These are phyloP conservation scores for Oplegnathus fasciatus DNA, from an alignment of 2,113 vertebrate genomes.

Conservation along the genomic window DNA sequence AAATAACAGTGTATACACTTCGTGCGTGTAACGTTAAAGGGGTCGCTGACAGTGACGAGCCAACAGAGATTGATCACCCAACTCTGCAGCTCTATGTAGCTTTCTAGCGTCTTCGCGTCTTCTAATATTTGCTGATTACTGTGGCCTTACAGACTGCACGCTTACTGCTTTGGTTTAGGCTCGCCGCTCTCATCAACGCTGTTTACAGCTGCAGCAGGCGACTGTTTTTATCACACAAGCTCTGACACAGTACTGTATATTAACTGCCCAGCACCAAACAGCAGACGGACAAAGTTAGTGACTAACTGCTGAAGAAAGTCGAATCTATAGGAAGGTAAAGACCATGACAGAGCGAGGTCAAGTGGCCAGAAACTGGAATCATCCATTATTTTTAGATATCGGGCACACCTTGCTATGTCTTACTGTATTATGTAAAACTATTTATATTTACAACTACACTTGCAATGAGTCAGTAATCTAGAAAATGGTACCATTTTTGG, in stretches of 20 bases:
- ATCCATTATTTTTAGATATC: background rate
- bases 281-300: background rate
- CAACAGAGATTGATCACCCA: no score
- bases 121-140: background rate
- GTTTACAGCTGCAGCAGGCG: background rate
- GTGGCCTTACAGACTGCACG: background rate
- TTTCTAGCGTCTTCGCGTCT: background rate
- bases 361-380: background rate
- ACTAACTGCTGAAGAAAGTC: background rate
- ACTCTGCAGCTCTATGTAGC: background rate
- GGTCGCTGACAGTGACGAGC: background rate
- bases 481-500: background rate
- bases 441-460: background rate
- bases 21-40: background rate
- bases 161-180: background rate
- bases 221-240: background rate
- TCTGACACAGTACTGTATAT: background rate
- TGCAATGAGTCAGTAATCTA: background rate
- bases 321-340: background rate
- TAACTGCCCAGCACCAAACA: background rate
- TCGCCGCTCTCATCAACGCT: background rate
- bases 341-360: background rate
- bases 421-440: background rate
- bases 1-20: no score
- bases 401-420: background rate